phyloP scores from a whole-genome alignment of 2,797 vertebrate genomes.

The Capromys pilorides region DNA sequence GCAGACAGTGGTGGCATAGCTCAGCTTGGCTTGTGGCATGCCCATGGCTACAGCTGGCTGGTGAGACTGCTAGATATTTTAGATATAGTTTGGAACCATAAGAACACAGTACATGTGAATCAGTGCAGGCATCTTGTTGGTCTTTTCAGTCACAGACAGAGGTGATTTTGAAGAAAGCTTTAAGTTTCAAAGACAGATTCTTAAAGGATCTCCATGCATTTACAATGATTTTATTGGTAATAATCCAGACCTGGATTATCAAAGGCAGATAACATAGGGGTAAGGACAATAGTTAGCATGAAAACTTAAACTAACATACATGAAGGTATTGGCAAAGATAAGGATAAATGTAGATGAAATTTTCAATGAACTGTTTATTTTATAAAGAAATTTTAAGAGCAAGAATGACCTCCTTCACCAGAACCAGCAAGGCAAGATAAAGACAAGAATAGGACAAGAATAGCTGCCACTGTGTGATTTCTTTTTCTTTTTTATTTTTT shows the following conservation, averaged over 20 bases:
- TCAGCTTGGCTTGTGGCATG: too few species aligned
- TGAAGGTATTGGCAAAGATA: slow-evolving; percentile 99
- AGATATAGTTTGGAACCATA: slow-evolving; percentile 99
- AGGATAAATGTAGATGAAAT: slow-evolving; percentile 99
- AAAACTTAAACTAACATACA: slow-evolving; percentile 92
- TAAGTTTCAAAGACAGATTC: too few species aligned
- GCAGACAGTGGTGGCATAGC: too few species aligned
- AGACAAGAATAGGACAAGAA: slow-evolving; percentile 90
- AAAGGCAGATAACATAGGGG: slow-evolving; percentile 93
- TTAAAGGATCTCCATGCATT: too few species aligned
- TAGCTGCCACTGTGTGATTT: slow-evolving; percentile 97
- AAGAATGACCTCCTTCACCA: slow-evolving; percentile 98
- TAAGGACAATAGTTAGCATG: slow-evolving; percentile 97
- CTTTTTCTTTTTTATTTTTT: slow-evolving; percentile 74
- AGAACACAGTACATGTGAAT: slow-evolving; percentile 99
- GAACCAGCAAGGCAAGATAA: slow-evolving; percentile 97
- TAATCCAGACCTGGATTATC: too few species aligned
- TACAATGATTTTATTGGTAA: too few species aligned
- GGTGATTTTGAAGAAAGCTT: slow-evolving; percentile 91
- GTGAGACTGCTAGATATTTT: slow-evolving; percentile 85
- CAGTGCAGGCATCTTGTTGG: slow-evolving; percentile 97
- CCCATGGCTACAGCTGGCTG: too few species aligned
- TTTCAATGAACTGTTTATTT: slow-evolving; percentile 99
- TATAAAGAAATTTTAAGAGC: slow-evolving; percentile 99
- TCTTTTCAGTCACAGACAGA: slow-evolving; percentile 98